Evolutionary conservation across 2,888 invertebrate species (phyloP).

Genomic region (Rhyacophila evoluta): DNA sequence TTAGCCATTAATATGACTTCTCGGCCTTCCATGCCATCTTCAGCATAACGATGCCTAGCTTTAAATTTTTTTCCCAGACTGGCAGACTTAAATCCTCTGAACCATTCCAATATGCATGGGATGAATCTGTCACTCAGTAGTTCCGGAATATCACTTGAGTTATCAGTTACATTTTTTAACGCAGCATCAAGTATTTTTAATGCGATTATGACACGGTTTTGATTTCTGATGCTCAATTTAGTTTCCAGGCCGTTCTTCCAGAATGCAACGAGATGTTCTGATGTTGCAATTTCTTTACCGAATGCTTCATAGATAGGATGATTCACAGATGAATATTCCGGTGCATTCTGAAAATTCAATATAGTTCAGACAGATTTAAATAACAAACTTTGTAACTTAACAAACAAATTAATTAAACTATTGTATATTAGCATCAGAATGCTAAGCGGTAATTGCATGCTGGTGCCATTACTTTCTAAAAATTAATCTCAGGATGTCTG

Average conservation of each 20-base stretch:
- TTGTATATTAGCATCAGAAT: too few relatives aligned
- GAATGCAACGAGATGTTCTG: conserved; percentile 69
- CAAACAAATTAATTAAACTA: too few relatives aligned
- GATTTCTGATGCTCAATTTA: conserved; percentile 66
- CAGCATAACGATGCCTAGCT: conserved; percentile 58
- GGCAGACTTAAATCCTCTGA: conserved; percentile 71
- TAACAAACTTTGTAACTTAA: too few relatives aligned
- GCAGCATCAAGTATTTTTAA: conserved; percentile 72
- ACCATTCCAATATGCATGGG: conserved; percentile 73
- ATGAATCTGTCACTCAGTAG: conserved; percentile 76
- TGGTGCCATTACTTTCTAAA: too few relatives aligned
- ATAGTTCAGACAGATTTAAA: too few relatives aligned
- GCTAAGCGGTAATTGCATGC: too few relatives aligned
- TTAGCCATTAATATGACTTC: conserved; percentile 71
- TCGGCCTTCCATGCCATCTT: conserved; percentile 63
- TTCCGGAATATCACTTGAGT: conserved; percentile 66
- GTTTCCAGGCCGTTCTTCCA: conserved; percentile 70
- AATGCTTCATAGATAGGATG: conserved; percentile 77
- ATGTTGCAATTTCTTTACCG: conserved; percentile 68
- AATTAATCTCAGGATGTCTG: too few relatives aligned
- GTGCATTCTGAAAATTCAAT: conserved; percentile 74
- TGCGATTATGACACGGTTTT: conserved; percentile 72
- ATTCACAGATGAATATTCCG: conserved; percentile 69
- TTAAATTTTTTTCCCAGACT: conserved; percentile 68
- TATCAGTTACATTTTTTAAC: conserved; percentile 66